These are phyloP conservation scores for Mizuhopecten yessoensis DNA, from an alignment of 1,140 invertebrate species.

Conservation along the genomic window DNA sequence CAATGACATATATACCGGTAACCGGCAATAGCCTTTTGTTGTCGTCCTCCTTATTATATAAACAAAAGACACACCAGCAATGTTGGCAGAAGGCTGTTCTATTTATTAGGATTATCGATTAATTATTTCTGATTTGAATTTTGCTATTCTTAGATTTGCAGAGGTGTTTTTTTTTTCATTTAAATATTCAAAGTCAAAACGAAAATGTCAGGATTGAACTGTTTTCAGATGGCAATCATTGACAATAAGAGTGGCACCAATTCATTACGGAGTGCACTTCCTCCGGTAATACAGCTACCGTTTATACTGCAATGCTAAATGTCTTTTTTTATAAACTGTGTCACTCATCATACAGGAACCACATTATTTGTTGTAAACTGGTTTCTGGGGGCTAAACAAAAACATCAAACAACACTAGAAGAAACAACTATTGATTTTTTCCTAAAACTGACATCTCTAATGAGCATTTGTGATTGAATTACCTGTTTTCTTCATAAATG, in stretches of 20 bases:
- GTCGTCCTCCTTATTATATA: too few species aligned
- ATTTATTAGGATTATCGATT: too few species aligned
- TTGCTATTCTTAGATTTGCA: neutral
- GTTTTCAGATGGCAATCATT: neutral
- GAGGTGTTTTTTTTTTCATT: neutral
- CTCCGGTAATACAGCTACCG: neutral
- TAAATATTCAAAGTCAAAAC: neutral
- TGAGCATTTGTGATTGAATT: neutral
- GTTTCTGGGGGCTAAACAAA: slow-evolving; percentile 11
- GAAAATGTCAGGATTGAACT: neutral
- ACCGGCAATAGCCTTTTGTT: too few species aligned
- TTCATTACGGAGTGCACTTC: neutral
- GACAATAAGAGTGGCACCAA: neutral
- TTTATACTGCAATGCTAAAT: neutral
- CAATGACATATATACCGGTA: too few species aligned
- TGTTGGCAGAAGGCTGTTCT: too few species aligned
- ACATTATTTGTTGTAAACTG: slow-evolving; percentile 1
- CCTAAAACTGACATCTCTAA: neutral
- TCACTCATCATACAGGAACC: neutral
- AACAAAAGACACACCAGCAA: too few species aligned
- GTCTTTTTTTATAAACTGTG: neutral
- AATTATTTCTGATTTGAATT: neutral
- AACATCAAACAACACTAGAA: neutral
- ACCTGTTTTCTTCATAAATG: slow-evolving; percentile 15
- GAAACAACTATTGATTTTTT: slow-evolving; percentile 3